These are phyloP conservation scores for Stenurella melanura DNA, from an alignment of 2,888 invertebrate species.

Conservation along the genomic window DNA sequence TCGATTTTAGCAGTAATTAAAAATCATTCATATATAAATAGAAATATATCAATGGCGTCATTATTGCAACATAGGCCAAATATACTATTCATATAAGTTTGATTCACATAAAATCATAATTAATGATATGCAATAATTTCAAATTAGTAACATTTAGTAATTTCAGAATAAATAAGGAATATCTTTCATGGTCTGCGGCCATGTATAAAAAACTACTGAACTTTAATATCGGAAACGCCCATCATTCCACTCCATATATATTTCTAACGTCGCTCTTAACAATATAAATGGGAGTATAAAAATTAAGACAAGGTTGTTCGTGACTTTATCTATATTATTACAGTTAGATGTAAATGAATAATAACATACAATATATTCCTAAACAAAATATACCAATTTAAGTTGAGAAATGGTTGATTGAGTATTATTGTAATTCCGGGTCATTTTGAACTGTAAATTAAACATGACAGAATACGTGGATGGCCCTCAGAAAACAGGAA, in stretches of 20 bases:
- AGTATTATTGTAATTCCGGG: constrained; percentile 1
- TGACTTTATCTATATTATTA: background rate
- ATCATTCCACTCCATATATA: background rate
- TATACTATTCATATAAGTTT: too few relatives aligned
- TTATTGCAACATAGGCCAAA: constrained; percentile 13
- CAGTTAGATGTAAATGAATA: background rate
- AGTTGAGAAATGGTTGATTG: background rate
- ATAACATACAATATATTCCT: background rate
- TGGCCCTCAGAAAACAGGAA: too few relatives aligned
- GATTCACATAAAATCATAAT: constrained; percentile 16
- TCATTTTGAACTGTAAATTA: background rate
- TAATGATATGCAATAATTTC: background rate
- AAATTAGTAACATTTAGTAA: background rate
- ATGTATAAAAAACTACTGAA: constrained; percentile 3
- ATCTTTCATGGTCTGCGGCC: background rate
- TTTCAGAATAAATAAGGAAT: background rate
- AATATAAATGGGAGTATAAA: constrained; percentile 18
- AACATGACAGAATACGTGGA: too few relatives aligned
- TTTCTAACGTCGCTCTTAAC: constrained; percentile 16
- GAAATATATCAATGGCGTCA: background rate
- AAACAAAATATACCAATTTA: background rate
- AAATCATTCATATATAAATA: background rate
- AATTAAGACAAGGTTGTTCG: constrained; percentile 30
- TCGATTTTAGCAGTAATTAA: too few relatives aligned
- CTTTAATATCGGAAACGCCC: constrained; percentile 20